Percentiles rank a stretch among this genome's conserved stretches.
Evolutionary conservation across 2,797 vertebrate species (phyloP).

Genomic region (Sandelia bainsii): DNA sequence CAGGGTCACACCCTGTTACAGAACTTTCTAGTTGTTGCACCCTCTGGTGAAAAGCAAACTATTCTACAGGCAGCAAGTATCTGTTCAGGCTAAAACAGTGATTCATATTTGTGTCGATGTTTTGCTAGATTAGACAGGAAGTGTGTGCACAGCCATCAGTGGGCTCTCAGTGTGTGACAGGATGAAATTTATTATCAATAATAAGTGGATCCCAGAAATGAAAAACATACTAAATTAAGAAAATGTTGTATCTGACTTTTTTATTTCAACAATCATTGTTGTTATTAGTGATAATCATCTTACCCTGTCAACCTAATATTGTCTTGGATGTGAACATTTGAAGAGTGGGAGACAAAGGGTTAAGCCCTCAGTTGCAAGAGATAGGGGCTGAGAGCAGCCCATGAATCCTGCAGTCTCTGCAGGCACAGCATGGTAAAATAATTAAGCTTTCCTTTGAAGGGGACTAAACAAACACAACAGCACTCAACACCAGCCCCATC

Average conservation of each 20-base stretch:
- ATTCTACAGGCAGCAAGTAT: constrained; percentile 35
- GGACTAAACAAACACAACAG: constrained; percentile 87
- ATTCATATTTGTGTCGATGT: constrained; percentile 31
- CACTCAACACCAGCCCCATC: constrained; percentile 77
- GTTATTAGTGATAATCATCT: neutral
- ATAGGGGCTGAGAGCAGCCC: constrained; percentile 74
- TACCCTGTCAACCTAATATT: neutral
- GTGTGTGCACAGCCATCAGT: constrained; percentile 17
- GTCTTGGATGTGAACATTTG: constrained; percentile 14
- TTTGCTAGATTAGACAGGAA: constrained; percentile 24
- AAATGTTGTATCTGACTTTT: neutral
- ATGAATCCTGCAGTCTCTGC: constrained; percentile 77
- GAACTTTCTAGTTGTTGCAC: constrained; percentile 24
- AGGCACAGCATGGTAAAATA: constrained; percentile 86
- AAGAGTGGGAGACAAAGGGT: constrained; percentile 59
- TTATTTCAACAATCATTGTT: neutral
- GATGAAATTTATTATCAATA: constrained; percentile 20
- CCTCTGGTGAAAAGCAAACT: constrained; percentile 26
- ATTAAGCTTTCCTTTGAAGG: constrained; percentile 87
- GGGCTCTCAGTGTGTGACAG: neutral
- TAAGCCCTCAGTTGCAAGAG: constrained; percentile 71
- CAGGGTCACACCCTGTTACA: neutral
- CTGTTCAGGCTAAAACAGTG: constrained; percentile 17
- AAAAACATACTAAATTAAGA: neutral
- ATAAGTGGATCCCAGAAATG: neutral